These are phyloP conservation scores for Eurytoma californica DNA, from an alignment of 2,888 invertebrate genomes.

Conservation along the genomic window DNA sequence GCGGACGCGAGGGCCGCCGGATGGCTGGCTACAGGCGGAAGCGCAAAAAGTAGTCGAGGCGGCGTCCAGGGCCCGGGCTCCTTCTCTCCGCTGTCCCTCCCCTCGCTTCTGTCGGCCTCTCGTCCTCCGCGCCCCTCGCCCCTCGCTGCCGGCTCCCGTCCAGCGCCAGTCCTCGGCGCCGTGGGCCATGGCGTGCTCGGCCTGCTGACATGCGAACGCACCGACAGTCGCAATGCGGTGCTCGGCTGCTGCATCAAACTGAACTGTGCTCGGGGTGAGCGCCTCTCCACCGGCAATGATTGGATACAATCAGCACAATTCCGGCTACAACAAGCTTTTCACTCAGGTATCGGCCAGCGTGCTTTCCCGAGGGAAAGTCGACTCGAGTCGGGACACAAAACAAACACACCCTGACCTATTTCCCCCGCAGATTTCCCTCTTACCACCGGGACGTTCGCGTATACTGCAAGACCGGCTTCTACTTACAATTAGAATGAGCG, in stretches of 20 bases:
- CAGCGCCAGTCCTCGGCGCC: too few species aligned
- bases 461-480: too few species aligned
- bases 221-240: slow-evolving; percentile 26
- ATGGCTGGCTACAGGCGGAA: slow-evolving; percentile 73
- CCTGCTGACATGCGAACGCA: not conserved
- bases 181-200: not conserved
- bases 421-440: not conserved
- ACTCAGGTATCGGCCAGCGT: slow-evolving; percentile 80
- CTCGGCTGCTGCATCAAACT: not conserved
- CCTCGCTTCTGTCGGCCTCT: not conserved
- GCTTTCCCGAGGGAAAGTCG: too few species aligned
- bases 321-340: slow-evolving; percentile 89
- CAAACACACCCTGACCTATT: not conserved
- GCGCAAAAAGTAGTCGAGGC: slow-evolving; percentile 66
- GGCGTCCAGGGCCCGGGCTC: too few species aligned
- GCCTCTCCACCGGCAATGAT: slow-evolving; percentile 77
- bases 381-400: too few species aligned
- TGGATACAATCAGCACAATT: slow-evolving; percentile 85
- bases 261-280: slow-evolving; percentile 4
- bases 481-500: too few species aligned
- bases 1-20: slow-evolving; percentile 60
- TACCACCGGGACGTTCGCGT: not conserved
- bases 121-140: not conserved
- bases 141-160: too few species aligned
- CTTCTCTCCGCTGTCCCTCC: not conserved